Evolutionary conservation across 2,888 invertebrate species (phyloP).

Genomic region (Phyllotreta cruciferae): DNA sequence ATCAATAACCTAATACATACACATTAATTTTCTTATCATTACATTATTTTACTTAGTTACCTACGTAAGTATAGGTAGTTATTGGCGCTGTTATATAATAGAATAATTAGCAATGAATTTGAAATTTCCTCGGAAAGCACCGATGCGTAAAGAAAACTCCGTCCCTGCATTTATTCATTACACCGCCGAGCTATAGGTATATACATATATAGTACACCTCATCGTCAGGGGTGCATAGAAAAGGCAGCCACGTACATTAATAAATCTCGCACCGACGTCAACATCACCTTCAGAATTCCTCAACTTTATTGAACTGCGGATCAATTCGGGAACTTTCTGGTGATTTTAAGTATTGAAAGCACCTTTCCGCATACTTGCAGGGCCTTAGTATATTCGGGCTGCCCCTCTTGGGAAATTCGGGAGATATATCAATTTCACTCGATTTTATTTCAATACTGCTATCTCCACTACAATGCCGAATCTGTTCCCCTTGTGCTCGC

Average conservation of each 20-base stretch:
- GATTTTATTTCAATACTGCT: slow-evolving; percentile 24
- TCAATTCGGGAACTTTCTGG: slow-evolving; percentile 25
- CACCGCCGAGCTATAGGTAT: no score
- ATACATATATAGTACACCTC: no score
- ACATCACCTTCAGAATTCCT: slow-evolving; percentile 37
- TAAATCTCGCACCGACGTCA: slow-evolving; percentile 32
- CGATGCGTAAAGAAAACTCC: no score
- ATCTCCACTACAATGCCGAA: slow-evolving; percentile 5
- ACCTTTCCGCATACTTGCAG: slow-evolving; percentile 26
- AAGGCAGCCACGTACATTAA: slow-evolving; percentile 31
- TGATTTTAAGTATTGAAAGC: slow-evolving; percentile 29
- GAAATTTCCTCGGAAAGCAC: no score
- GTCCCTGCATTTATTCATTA: no score
- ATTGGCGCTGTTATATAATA: no score
- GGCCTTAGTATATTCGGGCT: slow-evolving; percentile 23
- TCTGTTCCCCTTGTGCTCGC: slow-evolving; percentile 6
- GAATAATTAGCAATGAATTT: no score
- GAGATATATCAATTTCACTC: slow-evolving; percentile 29
- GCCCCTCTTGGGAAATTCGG: slow-evolving; percentile 18
- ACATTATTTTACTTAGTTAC: no score
- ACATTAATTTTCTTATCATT: no score
- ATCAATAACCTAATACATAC: no score
- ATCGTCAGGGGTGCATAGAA: background rate
- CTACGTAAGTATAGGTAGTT: no score
- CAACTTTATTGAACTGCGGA: slow-evolving; percentile 36